A percentile compares a stretch with the other conserved stretches of the same genome.
phyloP scores from a whole-genome alignment of 2,113 vertebrate species.

The Rallus limicola region DNA sequence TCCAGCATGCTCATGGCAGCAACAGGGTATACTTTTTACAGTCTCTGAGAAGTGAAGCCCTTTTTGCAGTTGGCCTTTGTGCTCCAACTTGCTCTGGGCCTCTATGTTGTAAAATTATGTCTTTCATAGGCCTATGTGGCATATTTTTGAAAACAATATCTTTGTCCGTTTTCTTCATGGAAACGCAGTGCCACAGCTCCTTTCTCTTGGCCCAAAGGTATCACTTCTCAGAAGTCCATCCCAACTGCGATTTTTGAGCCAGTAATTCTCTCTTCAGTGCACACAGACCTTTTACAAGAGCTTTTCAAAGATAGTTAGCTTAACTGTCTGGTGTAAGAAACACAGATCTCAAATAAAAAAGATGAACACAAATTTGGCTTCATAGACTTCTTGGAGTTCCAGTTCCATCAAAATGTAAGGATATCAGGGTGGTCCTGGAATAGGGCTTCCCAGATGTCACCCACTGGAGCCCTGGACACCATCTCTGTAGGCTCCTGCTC shows the following conservation, averaged over 20 bases:
- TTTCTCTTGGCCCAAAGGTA: neutral
- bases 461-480: neutral
- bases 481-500: rapidly evolving
- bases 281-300: neutral
- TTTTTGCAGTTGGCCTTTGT: neutral
- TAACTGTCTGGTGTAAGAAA: neutral
- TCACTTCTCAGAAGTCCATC: neutral
- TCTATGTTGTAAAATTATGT: neutral
- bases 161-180: neutral
- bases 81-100: neutral
- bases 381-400: neutral
- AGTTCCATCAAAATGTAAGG: neutral
- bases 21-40: neutral
- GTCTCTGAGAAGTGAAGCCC: neutral
- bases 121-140: neutral
- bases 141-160: neutral
- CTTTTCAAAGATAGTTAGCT: neutral
- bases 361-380: neutral
- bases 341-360: neutral
- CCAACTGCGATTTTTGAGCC: neutral
- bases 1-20: neutral
- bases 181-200: neutral
- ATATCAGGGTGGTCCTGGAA: neutral
- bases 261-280: neutral
- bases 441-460: neutral